Base-by-base conservation (phyloP, 2,888 invertebrate species). In the Euzophera pinguis region DNA sequence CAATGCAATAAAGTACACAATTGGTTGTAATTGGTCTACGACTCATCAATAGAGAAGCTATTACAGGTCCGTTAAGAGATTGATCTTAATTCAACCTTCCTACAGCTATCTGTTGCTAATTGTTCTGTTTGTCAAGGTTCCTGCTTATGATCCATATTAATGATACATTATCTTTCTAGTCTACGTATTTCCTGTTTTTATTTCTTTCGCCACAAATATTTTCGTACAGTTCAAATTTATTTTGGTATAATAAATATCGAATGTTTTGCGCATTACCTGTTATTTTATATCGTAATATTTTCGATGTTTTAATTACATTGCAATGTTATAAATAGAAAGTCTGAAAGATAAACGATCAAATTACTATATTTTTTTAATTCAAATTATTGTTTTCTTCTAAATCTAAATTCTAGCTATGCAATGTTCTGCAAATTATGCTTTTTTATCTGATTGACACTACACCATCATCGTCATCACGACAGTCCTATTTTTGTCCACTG, bases 81-180 rank as follows among this genome's bases (percentile, higher is more conserved):
- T 55, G 60, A 55, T 59, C 60, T 58, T 54, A 58, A 60, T 57
- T 55, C 50, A 48, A 43, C 49, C 55, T 56, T 56, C 58, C 62
- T 61, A 61, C 57, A 53, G 43, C 59, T 63, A 64, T 65, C 66
- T 55, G 53, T 60, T 55, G 53, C 51, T 62, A 64, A 68, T 64
- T 61, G 62, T 60, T 62, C 58, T 62, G 63, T 61, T 56, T 62
- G 54, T 60, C 56, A 56, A 52, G 43, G 51, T 45, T 27, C 22
- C 9, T 34, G 34, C 10, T 35, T 50, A 37, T 50, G 35, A 50
- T 49, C 49, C 14, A 10, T 17, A 17, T 22, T 13, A 32, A 13
- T 27, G n/a, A 38, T 9, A 38, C 13, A 48, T 48, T 47, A 35
- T 38, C 22, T 48, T 12, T 43, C 27, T 13, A 39, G 39, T 16